Conservation (phyloP, 2,797 vertebrate genomes). For the Coregonus ussuriensis region DNA sequence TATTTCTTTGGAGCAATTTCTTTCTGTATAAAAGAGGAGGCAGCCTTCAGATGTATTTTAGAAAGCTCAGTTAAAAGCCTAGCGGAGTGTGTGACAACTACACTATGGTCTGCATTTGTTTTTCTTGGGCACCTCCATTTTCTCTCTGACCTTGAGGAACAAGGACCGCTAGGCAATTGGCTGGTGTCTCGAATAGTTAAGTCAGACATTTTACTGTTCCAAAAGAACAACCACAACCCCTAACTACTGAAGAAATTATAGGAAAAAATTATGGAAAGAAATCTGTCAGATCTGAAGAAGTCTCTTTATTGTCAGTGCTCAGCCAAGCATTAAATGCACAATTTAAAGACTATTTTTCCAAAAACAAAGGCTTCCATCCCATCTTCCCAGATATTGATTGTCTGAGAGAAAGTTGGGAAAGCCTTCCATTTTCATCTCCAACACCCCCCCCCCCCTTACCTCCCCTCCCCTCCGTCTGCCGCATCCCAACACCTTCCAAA, state of each 20-base stretch:
- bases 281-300: conserved; percentile 72
- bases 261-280: conserved; percentile 65
- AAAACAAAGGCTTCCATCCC: conserved; percentile 67
- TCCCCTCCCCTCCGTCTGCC: not conserved
- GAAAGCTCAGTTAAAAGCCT: conserved; percentile 35
- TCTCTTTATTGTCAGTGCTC: conserved; percentile 71
- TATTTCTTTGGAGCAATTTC: conserved; percentile 71
- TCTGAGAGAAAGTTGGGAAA: not conserved
- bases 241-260: conserved; percentile 62
- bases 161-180: conserved; percentile 69
- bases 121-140: conserved; percentile 67
- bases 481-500: not conserved
- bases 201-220: conserved; percentile 64
- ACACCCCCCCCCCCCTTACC: not conserved
- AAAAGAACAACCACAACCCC: conserved; percentile 54
- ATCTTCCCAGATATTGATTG: conserved; percentile 47
- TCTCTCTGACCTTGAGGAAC: conserved; percentile 68
- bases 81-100: conserved; percentile 71
- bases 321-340: conserved; percentile 70
- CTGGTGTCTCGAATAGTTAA: conserved; percentile 71
- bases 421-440: not conserved
- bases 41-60: conserved; percentile 63
- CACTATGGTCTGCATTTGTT: conserved; percentile 74
- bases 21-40: conserved; percentile 68
- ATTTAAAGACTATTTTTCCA: conserved; percentile 60